Evolutionary conservation across 2,888 invertebrate genomes (phyloP), one percentile per base, ranked within the genome.

Genomic region (Hipparchia sbordonii): DNA sequence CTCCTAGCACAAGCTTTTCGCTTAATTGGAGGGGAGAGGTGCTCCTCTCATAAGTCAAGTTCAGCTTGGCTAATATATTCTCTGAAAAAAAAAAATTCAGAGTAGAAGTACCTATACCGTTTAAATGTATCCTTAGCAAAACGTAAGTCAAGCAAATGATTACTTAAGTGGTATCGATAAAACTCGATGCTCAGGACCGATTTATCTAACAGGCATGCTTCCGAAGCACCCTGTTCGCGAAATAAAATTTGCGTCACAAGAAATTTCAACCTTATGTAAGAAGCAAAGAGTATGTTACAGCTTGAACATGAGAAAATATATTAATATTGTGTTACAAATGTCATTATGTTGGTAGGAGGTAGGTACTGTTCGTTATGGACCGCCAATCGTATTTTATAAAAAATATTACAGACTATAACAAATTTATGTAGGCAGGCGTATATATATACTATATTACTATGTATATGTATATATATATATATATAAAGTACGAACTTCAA

Each of bases 191-290:
- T 63, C 66, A 52, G 65, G 72, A 51, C 65, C 60, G 51, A 68
- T 69, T 69, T 74, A 74, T 74, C 69, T 68, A 71, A 75, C 73
- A 65, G 75, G 66, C 67, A 52, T 66, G 66, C 75, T 75, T 73
- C 73, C 73, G 67, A 48, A 7, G 51, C 46, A 72, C 74, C 74
- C 74, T 73, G 67, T 74, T 70, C 71, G 71, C 57, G 66, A 80
- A 83, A 86, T 83, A 85, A 86, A 86, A 89, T 89, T 82, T 88
- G 87, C 88, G 89, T 87, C 88, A 86, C 80, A 86, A 86, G 85
- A 88, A 87, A 85, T 84, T 87, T 82, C 79, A 79, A 51, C 65
- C 52, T 52, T 65, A 51, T 7, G 52, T 23, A 12, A 6, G 52
- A 3, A 12, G 0, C 52, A 51, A 12, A 65, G 51, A 52, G 65